A percentile compares a stretch with the other conserved stretches of the same genome.
These are phyloP conservation scores for Bos taurus DNA, from an alignment of 2,113 vertebrate genomes.

Conservation along the genomic window DNA sequence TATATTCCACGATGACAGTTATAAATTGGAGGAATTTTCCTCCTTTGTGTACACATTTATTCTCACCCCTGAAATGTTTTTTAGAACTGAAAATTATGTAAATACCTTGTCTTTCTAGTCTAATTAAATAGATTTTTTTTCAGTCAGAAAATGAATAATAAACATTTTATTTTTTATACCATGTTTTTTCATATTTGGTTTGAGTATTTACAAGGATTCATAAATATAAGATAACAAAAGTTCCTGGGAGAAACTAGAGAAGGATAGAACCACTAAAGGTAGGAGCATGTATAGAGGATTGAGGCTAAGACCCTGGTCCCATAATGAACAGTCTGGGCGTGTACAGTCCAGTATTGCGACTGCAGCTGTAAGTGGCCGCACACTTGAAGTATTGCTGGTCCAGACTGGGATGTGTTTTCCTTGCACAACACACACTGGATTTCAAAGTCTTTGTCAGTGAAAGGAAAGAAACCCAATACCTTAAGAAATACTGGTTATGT, in stretches of 20 bases:
- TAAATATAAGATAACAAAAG: not conserved
- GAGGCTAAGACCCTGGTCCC: not conserved
- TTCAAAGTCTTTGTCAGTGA: not conserved
- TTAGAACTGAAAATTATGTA: not conserved
- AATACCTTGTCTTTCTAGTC: not conserved
- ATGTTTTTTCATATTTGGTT: not conserved
- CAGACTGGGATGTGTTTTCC: not conserved
- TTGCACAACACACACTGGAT: not conserved
- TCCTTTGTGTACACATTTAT: not conserved
- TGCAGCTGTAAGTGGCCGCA: not conserved
- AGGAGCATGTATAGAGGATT: not conserved
- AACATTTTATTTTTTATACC: not conserved
- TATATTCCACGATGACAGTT: not conserved
- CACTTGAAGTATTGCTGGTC: not conserved
- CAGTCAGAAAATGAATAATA: not conserved
- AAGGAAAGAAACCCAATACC: not conserved
- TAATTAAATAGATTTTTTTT: not conserved
- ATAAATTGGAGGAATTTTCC: not conserved
- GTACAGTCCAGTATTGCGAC: accelerated
- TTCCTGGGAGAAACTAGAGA: not conserved
- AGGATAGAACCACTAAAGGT: not conserved
- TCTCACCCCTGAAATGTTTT: not conserved
- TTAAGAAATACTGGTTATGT: not conserved
- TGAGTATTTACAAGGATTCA: not conserved
- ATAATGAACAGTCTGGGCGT: too few species aligned